Conservation (phyloP, 2,888 invertebrate genomes). For the Eristalis intricaria region DNA sequence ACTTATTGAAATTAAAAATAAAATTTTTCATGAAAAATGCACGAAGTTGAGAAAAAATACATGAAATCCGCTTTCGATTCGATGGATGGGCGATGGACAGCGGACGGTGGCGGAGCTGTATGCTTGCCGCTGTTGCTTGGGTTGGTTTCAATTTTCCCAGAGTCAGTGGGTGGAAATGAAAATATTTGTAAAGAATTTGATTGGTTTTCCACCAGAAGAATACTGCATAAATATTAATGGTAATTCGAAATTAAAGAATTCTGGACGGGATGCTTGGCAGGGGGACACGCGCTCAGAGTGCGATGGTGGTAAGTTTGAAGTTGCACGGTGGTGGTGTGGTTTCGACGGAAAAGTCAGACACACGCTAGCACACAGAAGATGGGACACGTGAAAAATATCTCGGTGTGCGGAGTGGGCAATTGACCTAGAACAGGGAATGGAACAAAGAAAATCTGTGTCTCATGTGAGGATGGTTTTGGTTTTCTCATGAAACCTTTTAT, state of each 20-base stretch:
- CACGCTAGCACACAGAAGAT: not conserved
- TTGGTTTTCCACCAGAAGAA: constrained; percentile 51
- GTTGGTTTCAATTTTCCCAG: constrained; percentile 53
- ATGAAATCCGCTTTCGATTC: constrained; percentile 66
- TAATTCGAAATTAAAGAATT: constrained; percentile 54
- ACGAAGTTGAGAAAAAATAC: constrained; percentile 40
- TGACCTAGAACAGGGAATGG: not conserved
- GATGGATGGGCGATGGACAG: not conserved
- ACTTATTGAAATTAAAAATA: constrained; percentile 71
- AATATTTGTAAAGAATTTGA: constrained; percentile 69
- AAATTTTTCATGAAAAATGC: constrained; percentile 65
- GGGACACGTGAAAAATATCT: not conserved
- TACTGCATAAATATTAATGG: constrained; percentile 62
- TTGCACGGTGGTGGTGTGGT: not conserved
- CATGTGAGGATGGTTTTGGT: not conserved
- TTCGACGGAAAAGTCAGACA: not conserved
- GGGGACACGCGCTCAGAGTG: not conserved
- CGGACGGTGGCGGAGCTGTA: not conserved
- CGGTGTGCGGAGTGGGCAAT: not conserved
- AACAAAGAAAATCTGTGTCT: too few relatives aligned
- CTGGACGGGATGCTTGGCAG: not conserved
- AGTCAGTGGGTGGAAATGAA: constrained; percentile 43
- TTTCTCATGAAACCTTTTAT: not conserved
- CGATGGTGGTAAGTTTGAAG: not conserved
- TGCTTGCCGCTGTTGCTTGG: not conserved